These are phyloP conservation scores for Lordiphosa andalusiaca DNA, from an alignment of 2,888 invertebrate species.

Conservation along the genomic window DNA sequence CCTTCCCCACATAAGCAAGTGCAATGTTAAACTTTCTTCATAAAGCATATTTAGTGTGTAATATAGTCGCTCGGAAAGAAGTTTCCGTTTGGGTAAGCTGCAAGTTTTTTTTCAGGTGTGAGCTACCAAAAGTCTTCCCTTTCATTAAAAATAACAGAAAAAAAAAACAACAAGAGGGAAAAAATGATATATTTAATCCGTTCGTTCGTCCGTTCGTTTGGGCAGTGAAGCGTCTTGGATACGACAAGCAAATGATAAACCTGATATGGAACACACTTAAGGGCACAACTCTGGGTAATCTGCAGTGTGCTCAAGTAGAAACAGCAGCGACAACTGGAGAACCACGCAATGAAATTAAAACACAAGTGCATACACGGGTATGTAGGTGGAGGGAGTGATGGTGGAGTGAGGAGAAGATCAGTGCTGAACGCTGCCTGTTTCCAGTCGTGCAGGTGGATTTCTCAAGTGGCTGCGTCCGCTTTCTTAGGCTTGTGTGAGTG, in stretches of 20 bases:
- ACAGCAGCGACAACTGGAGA: slow-evolving; percentile 38
- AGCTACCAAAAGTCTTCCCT: slow-evolving; percentile 53
- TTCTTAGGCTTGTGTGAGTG: slow-evolving; percentile 24
- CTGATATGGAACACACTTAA: slow-evolving; percentile 75
- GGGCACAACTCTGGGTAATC: slow-evolving; percentile 74
- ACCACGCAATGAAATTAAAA: slow-evolving; percentile 64
- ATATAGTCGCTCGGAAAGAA: slow-evolving; percentile 26
- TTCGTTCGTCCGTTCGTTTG: slow-evolving; percentile 41
- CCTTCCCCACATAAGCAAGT: slow-evolving; percentile 23
- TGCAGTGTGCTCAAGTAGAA: slow-evolving; percentile 69
- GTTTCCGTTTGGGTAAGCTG: slow-evolving; percentile 53
- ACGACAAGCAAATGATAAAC: slow-evolving; percentile 60
- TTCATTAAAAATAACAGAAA: slow-evolving; percentile 51
- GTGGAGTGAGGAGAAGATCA: slow-evolving; percentile 10
- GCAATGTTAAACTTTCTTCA: slow-evolving; percentile 47
- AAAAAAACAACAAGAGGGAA: slow-evolving; percentile 20
- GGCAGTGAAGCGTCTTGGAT: slow-evolving; percentile 53
- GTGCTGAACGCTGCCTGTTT: slow-evolving; percentile 54
- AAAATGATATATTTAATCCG: slow-evolving; percentile 76
- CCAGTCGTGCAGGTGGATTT: slow-evolving; percentile 69
- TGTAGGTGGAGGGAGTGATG: slow-evolving; percentile 17
- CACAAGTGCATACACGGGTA: slow-evolving; percentile 37
- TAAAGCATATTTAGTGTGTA: slow-evolving; percentile 43
- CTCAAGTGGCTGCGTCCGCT: slow-evolving; percentile 72
- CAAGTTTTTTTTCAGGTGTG: slow-evolving; percentile 67